phyloP scores from a whole-genome alignment of 1,140 invertebrate species.

The Bombus pyrosoma region DNA sequence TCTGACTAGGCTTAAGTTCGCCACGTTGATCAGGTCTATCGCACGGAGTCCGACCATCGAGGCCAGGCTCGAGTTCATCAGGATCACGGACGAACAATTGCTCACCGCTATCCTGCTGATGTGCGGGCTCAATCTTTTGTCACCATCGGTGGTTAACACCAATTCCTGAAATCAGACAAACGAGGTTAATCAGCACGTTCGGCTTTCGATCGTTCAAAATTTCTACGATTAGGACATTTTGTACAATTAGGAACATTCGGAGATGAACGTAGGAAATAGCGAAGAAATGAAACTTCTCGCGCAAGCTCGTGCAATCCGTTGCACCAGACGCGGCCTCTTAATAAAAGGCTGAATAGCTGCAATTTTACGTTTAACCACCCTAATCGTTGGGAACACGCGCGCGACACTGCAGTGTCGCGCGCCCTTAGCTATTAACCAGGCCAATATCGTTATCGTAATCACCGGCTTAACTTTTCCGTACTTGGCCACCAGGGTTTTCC shows the following conservation, averaged over 20 bases:
- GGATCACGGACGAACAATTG: conserved; percentile 83
- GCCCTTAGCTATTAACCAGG: conserved; percentile 50
- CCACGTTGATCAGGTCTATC: conserved; percentile 81
- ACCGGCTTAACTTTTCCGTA: conserved; percentile 47
- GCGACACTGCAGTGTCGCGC: not conserved
- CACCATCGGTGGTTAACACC: conserved; percentile 83
- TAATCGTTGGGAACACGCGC: conserved; percentile 67
- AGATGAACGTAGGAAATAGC: not conserved
- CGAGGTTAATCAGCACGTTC: not conserved
- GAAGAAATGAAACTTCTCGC: not conserved
- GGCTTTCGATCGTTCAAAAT: not conserved
- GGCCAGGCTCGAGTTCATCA: conserved; percentile 81
- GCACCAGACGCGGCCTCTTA: not conserved
- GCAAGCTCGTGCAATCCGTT: not conserved
- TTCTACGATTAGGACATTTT: not conserved
- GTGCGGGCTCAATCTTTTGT: conserved; percentile 82
- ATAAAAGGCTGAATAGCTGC: conserved; percentile 67
- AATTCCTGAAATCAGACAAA: conserved; percentile 80
- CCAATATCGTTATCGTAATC: conserved; percentile 68
- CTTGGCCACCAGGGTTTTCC: not conserved
- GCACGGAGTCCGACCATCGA: conserved; percentile 81
- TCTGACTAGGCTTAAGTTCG: conserved; percentile 79
- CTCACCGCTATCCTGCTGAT: conserved; percentile 82
- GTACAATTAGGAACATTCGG: not conserved
- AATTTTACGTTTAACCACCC: conserved; percentile 73